A percentile compares a stretch with the other conserved stretches of the same genome.
Conservation (phyloP, 2,888 invertebrate genomes). For the Cylindroiulus punctatus region DNA sequence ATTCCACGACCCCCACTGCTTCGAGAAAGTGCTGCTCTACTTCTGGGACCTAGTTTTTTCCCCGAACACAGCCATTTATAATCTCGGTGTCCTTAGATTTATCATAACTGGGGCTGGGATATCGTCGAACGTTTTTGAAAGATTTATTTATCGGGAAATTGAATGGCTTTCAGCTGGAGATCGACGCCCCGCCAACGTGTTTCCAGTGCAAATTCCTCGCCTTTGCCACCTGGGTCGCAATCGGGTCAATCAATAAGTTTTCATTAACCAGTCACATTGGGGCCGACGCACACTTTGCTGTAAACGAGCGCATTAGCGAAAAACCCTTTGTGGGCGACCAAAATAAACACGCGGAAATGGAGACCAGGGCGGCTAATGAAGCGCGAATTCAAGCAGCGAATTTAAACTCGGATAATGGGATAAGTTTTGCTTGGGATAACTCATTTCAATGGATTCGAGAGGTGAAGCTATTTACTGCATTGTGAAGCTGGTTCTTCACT, state of each 20-base stretch:
- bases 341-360: not conserved
- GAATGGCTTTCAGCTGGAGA: not conserved
- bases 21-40: not conserved
- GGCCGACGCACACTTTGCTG: not conserved
- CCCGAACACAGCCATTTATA: not conserved
- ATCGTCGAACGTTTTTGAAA: not conserved
- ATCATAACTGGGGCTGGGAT: not conserved
- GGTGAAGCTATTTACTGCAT: not conserved
- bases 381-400: not conserved
- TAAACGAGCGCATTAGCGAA: not conserved
- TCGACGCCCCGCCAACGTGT: not conserved
- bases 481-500: not conserved
- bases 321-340: not conserved
- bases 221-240: conserved; percentile 38
- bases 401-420: not conserved
- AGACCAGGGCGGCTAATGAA: not conserved
- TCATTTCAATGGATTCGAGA: not conserved
- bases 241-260: conserved; percentile 42
- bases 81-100: not conserved
- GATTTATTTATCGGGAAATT: conserved; percentile 19
- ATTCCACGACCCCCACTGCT: not conserved
- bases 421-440: not conserved
- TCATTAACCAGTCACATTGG: conserved; percentile 13
- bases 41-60: not conserved
- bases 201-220: not conserved